Percentiles rank a stretch among this genome's conserved stretches.
These are phyloP conservation scores for Epizoanthus stellaris DNA, from an alignment of 92 coral and sea anemone species.

Conservation along the genomic window DNA sequence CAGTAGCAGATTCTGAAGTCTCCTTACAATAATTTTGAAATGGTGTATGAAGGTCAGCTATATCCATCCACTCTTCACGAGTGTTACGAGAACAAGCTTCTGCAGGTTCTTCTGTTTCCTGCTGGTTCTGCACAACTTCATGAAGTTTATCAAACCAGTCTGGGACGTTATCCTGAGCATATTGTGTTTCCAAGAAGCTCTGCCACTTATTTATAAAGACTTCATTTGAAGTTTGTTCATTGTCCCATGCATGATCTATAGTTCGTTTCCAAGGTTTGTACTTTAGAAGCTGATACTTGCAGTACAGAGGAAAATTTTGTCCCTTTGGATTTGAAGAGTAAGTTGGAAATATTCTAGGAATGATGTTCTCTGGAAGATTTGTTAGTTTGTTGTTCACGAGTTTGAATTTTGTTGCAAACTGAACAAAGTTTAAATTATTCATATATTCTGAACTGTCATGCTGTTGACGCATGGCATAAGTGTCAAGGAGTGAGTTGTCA, in stretches of 20 bases:
- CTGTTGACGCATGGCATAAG: background rate
- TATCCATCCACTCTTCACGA: conserved; percentile 69
- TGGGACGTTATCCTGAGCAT: conserved; percentile 52
- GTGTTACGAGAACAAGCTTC: conserved; percentile 27
- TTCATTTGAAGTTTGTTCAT: conserved; percentile 49
- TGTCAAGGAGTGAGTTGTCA: conserved; percentile 47
- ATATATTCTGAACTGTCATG: background rate
- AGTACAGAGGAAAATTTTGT: conserved; percentile 50
- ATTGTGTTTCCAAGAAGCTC: conserved; percentile 49
- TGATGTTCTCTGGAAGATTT: conserved; percentile 38
- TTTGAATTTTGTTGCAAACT: conserved; percentile 63
- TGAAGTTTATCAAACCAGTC: conserved; percentile 61
- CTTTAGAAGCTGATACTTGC: conserved; percentile 61
- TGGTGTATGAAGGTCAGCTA: conserved; percentile 59
- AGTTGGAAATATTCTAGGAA: conserved; percentile 59
- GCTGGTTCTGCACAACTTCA: conserved; percentile 38
- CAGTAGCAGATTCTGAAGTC: conserved; percentile 33
- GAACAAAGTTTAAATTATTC: conserved; percentile 32
- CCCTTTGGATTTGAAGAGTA: conserved; percentile 64
- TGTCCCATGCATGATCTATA: conserved; percentile 54
- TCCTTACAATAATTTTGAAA: conserved; percentile 42
- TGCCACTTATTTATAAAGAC: conserved; percentile 44
- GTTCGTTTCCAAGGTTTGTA: conserved; percentile 60
- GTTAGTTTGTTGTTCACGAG: conserved; percentile 48
- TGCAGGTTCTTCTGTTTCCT: conserved; percentile 37